Evolutionary conservation across 2,797 vertebrate species (phyloP), one percentile per base, ranked within the genome.

Genomic region (Cryptoprocta ferox): DNA sequence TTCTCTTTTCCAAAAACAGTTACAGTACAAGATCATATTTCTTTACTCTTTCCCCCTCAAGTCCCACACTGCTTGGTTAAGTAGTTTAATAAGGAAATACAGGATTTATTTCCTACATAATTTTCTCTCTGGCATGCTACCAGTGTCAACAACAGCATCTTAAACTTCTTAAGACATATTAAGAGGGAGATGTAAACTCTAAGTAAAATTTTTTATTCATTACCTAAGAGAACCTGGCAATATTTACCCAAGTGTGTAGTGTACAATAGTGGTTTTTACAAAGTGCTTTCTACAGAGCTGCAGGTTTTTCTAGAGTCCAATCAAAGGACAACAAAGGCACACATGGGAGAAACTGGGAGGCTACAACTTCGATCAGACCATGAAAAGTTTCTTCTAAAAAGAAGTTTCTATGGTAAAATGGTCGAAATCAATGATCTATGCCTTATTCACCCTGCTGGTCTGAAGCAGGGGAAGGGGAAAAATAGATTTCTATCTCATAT

Each of bases 1-100:
- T 78, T 95, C 50, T 92, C 56, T 94, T 94, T 96, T 83, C 32
- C 42, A 93, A 94, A 45, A 95, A 78, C 24, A 96, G 26, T 88
- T 88, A 70, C 1, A 89, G 37, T 91, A 35, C 9, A 70, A 80
- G 10, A 91, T 70, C 15, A 26, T 42, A 89, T 86, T 92, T 90
- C 76, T 93, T 86, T 83, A 95, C 15, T 71, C 18, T 59, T 21
- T 32, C 50, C 12, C 30, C 42, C 89, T 84, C 63, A 66, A 78
- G 85, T 76, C 45, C 53, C 76, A 93, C 21, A 28, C n/a, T 95
- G 32, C 50, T 45, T 91, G 39, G 18, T 81, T 95, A 95, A 86
- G 35, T 45, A 94, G 53, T 82, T 92, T 95, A 86, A 61, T 89
- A 95, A 89, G 30, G 50, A 95, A 94, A 92, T 50, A 65, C 12